phyloP scores from a whole-genome alignment of 2,113 vertebrate genomes.

The Eubucco bourcierii region DNA sequence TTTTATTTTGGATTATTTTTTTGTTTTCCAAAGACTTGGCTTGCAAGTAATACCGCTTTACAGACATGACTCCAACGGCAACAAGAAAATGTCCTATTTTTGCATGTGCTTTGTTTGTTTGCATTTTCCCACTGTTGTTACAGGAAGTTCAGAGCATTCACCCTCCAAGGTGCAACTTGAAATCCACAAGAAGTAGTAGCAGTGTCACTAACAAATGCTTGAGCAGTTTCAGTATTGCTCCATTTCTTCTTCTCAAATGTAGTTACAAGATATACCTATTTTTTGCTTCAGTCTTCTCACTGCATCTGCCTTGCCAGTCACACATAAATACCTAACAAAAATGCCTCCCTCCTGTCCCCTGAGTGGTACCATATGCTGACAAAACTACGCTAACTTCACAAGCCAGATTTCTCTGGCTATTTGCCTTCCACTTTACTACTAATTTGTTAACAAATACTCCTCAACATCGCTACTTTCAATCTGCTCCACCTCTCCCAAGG shows the following conservation, averaged over 20 bases:
- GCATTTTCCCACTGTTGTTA: not conserved
- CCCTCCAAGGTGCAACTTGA: not conserved
- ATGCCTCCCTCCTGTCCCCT: not conserved
- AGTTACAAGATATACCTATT: constrained; percentile 29
- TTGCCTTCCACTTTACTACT: constrained; percentile 24
- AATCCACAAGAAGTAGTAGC: not conserved
- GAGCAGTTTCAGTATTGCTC: not conserved
- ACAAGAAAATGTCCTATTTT: not conserved
- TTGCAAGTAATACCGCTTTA: not conserved
- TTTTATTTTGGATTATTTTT: not conserved
- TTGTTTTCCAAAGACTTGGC: not conserved
- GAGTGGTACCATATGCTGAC: constrained; percentile 47
- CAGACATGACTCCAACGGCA: not conserved
- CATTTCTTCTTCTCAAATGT: not conserved
- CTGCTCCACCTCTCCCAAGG: not conserved
- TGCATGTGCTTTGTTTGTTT: not conserved
- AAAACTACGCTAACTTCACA: constrained; percentile 30
- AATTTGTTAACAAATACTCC: constrained; percentile 32
- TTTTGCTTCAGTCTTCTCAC: constrained; percentile 15
- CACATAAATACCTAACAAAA: not conserved
- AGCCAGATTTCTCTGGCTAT: constrained; percentile 46
- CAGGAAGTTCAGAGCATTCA: not conserved
- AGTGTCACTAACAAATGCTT: not conserved
- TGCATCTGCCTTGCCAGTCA: not conserved
- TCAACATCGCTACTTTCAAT: not conserved